phyloP scores from a whole-genome alignment of 1,140 invertebrate species.

The Sipha flava region DNA sequence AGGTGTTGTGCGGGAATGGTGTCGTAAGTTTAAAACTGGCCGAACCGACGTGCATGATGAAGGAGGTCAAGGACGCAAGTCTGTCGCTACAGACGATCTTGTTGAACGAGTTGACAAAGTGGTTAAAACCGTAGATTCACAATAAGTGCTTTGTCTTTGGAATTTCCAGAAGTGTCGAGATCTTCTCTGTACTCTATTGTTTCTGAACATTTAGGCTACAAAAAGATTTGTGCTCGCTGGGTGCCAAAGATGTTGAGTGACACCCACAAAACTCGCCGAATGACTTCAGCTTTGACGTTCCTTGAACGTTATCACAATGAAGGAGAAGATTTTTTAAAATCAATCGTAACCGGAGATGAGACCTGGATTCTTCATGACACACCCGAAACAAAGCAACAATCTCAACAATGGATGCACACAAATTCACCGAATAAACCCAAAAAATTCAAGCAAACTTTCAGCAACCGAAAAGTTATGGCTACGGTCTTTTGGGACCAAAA shows the following conservation, averaged over 20 bases:
- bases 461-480: conserved; percentile 37
- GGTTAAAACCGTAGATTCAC: background rate
- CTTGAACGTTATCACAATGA: conserved; percentile 1
- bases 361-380: conserved; percentile 37
- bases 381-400: conserved; percentile 37
- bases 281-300: background rate
- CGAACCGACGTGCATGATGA: conserved; percentile 36
- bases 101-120: background rate
- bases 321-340: conserved; percentile 36
- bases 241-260: conserved; percentile 33
- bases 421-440: background rate
- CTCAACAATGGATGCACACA: conserved; percentile 24
- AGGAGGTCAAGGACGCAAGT: conserved; percentile 34
- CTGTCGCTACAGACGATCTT: conserved; percentile 33
- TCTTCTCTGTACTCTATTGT: conserved; percentile 2
- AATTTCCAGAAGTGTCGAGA: conserved; percentile 17
- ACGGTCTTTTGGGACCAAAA: conserved; percentile 39
- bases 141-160: too few relatives aligned
- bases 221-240: conserved; percentile 34
- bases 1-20: conserved; percentile 35
- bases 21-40: conserved; percentile 34
- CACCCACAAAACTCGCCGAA: conserved; percentile 26
- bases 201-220: too few relatives aligned
- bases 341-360: conserved; percentile 38
- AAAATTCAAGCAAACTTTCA: conserved; percentile 8